phyloP scores from a whole-genome alignment of 1,140 invertebrate genomes.

The Choristoneura fumiferana region DNA sequence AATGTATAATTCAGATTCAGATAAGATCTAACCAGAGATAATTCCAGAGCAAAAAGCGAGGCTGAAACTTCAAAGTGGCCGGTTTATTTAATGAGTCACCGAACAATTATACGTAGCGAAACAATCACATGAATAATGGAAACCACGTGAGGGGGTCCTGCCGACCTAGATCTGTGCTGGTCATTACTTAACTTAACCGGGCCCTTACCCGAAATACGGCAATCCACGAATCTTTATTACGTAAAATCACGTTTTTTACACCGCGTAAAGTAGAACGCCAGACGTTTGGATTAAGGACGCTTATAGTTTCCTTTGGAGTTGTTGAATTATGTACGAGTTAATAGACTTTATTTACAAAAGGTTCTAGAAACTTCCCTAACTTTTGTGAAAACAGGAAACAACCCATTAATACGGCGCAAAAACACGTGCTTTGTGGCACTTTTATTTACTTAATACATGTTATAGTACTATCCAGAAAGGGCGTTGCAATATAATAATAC shows the following conservation, averaged over 20 bases:
- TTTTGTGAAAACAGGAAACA: too few relatives aligned
- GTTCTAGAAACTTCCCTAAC: too few relatives aligned
- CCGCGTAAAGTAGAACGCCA: slow-evolving; percentile 5
- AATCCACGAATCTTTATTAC: slow-evolving; percentile 36
- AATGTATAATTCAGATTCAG: slow-evolving; percentile 16
- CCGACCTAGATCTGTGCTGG: slow-evolving; percentile 52
- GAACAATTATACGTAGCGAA: slow-evolving; percentile 66
- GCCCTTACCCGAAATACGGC: slow-evolving; percentile 1
- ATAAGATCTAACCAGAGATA: slow-evolving; percentile 2
- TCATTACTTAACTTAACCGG: slow-evolving; percentile 2
- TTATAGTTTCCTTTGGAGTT: not conserved
- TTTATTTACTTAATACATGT: too few relatives aligned
- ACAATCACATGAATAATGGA: slow-evolving; percentile 73
- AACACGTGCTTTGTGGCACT: too few relatives aligned
- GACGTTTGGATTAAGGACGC: slow-evolving; percentile 12
- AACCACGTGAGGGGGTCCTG: slow-evolving; percentile 44
- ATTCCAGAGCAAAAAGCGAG: not conserved
- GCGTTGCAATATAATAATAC: too few relatives aligned
- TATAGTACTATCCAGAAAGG: too few relatives aligned
- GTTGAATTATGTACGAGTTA: slow-evolving; percentile 3
- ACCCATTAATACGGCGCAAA: too few relatives aligned
- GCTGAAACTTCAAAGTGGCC: slow-evolving; percentile 24
- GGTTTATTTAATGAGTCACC: slow-evolving; percentile 70
- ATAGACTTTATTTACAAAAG: too few relatives aligned
- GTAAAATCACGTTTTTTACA: slow-evolving; percentile 30